Base-by-base conservation (phyloP, 2,888 invertebrate species). In the Miltochrista miniata region DNA sequence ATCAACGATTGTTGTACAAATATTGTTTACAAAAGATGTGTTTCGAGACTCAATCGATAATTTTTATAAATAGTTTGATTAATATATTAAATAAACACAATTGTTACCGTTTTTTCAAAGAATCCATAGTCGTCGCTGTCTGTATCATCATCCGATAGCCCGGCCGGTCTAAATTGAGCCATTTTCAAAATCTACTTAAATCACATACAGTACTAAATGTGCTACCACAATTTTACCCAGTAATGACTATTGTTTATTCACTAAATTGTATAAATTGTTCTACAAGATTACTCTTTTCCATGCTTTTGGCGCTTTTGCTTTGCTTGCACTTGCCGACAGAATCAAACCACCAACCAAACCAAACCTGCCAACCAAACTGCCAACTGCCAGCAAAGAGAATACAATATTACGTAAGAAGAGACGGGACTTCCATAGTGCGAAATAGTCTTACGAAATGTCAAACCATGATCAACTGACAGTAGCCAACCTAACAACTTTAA, bases 41-140 rank as follows among this genome's bases (percentile, higher is more conserved):
- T 24, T 24, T 24, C 5, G 18, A 31, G 8, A 31, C 8, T 5
- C 11, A 5, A 31, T 10, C 8, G 8, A 5, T 31, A 31, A 31
- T 30, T 30, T 5, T 7, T 8, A 30, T 30, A 30, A 5, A 7
- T 8, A 31, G 8, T 31, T 31, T 11, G 18, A 33, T 18, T 33
- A 46, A 31, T 31, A n/a, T 31, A 12, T 14, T 10, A 39, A 5
- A 13, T 39, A 7, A 33, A 38, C 33, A 9, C 5, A 41, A 14
- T 8, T 35, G 4, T 15, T 76, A 90, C 91, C 79, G 85, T 81
- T 62, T 76, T 82, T 42, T 87, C 81, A 57, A 72, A 83, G 70
- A 81, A 88, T 33, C 83, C 85, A 61, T 79, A 87, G 48, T 86
- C 87, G 48, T 89, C 89, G 58, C 82, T 85, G 48, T 87, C 86